These are phyloP conservation scores for Proctacanthus coquilletti DNA, from an alignment of 1,140 invertebrate species.

Conservation along the genomic window DNA sequence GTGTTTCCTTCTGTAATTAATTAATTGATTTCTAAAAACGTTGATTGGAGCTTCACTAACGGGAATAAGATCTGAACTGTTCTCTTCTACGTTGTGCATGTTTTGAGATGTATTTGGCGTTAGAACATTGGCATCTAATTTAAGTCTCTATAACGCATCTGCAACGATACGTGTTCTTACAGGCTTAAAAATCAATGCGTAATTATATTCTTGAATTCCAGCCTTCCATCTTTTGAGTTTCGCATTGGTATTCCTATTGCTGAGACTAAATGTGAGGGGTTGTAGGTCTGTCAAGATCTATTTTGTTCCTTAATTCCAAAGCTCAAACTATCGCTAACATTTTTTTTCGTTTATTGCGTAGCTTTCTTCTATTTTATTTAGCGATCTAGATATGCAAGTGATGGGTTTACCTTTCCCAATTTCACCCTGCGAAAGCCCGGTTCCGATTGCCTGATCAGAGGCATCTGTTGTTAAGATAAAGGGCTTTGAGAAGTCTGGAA, in stretches of 20 bases:
- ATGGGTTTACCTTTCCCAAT: conserved; percentile 17
- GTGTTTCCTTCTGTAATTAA: too few species aligned
- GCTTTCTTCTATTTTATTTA: conserved; percentile 14
- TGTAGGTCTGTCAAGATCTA: conserved; percentile 16
- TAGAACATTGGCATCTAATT: neutral
- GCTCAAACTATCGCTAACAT: conserved; percentile 18
- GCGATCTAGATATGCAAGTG: conserved; percentile 14
- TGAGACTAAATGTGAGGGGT: conserved; percentile 24
- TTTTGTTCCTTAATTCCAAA: conserved; percentile 13
- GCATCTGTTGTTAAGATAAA: conserved; percentile 20
- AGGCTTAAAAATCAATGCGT: conserved; percentile 14
- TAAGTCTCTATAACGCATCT: neutral
- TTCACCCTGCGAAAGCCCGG: conserved; percentile 17
- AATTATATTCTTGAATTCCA: conserved; percentile 15
- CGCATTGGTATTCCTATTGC: conserved; percentile 19
- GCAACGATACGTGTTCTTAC: conserved; percentile 9
- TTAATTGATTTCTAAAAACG: neutral
- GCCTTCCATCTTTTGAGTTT: conserved; percentile 23
- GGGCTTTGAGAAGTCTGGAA: conserved; percentile 17
- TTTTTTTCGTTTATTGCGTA: conserved; percentile 13
- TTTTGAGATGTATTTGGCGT: neutral
- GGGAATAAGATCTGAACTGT: neutral
- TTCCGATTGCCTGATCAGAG: conserved; percentile 12
- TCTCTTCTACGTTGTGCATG: neutral
- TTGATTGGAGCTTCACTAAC: neutral